Evolutionary conservation across 2,797 vertebrate species (phyloP).

Genomic region (Capromys pilorides): DNA sequence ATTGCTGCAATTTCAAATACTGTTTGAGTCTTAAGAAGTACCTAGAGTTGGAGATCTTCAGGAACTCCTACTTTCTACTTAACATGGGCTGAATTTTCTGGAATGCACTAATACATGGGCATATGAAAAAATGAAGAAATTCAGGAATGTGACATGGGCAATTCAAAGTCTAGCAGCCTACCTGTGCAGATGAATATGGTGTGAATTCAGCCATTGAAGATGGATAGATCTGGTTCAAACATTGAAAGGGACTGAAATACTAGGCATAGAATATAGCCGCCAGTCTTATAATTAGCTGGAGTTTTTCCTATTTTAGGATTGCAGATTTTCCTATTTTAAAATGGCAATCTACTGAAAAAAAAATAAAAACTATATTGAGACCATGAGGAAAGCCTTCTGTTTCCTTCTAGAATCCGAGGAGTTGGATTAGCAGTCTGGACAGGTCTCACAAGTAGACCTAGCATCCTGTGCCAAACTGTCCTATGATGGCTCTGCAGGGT

Average conservation of each 20-base stretch:
- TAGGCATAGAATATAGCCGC: accelerated
- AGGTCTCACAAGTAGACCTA: neutral
- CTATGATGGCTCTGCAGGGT: accelerated
- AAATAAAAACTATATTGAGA: neutral
- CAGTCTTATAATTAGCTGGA: neutral
- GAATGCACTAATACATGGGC: accelerated
- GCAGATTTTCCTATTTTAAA: neutral
- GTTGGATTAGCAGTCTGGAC: too few relatives aligned
- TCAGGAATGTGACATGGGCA: accelerated
- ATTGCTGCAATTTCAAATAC: neutral
- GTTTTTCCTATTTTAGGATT: neutral
- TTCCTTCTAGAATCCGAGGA: neutral
- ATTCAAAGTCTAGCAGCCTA: accelerated
- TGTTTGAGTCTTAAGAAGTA: neutral
- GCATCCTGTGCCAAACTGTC: neutral
- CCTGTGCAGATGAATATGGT: accelerated
- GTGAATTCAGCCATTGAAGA: neutral
- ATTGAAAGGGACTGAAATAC: too few relatives aligned
- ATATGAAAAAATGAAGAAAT: neutral
- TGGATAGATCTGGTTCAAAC: too few relatives aligned
- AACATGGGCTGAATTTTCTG: accelerated
- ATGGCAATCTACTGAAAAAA: neutral
- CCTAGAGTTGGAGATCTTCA: neutral
- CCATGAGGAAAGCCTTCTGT: neutral
- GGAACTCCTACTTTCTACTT: accelerated